Evolutionary conservation across 2,113 vertebrate species (phyloP).

Genomic region (Myrmecophaga tridactyla): DNA sequence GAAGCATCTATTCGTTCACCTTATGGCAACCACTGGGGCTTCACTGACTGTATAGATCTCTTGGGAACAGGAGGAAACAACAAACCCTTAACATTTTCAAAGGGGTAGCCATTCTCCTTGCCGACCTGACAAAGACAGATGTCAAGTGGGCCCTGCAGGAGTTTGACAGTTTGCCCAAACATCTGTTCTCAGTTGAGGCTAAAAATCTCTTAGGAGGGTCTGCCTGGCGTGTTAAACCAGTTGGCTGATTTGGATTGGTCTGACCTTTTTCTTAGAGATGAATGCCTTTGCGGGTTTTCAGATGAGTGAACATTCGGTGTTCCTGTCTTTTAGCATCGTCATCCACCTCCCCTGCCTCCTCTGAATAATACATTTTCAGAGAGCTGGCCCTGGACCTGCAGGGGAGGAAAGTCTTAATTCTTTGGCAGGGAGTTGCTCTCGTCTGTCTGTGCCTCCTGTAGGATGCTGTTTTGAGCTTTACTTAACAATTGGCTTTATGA

Average conservation of each 20-base stretch:
- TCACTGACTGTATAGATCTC: background rate
- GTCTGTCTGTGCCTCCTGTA: background rate
- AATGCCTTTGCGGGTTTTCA: slow-evolving; percentile 16
- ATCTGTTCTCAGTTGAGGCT: background rate
- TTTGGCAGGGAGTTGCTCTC: background rate
- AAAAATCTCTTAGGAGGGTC: background rate
- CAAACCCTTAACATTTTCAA: background rate
- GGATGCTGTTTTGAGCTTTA: background rate
- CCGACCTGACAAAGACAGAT: background rate
- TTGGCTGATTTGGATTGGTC: background rate
- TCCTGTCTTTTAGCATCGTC: background rate
- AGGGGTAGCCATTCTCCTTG: background rate
- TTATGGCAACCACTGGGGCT: background rate
- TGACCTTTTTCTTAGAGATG: background rate
- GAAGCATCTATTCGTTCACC: background rate
- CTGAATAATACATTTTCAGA: background rate
- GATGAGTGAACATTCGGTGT: background rate
- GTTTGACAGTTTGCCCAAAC: slow-evolving; percentile 20
- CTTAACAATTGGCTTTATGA: background rate
- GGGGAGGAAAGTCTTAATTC: background rate
- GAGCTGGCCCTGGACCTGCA: background rate
- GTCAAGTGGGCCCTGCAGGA: slow-evolving; percentile 8
- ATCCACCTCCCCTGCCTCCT: background rate
- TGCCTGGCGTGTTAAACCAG: background rate
- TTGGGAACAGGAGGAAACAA: background rate